A percentile compares a stretch with the other conserved stretches of the same genome.
Conservation (phyloP, 2,797 vertebrate genomes). For the Dallia pectoralis region DNA sequence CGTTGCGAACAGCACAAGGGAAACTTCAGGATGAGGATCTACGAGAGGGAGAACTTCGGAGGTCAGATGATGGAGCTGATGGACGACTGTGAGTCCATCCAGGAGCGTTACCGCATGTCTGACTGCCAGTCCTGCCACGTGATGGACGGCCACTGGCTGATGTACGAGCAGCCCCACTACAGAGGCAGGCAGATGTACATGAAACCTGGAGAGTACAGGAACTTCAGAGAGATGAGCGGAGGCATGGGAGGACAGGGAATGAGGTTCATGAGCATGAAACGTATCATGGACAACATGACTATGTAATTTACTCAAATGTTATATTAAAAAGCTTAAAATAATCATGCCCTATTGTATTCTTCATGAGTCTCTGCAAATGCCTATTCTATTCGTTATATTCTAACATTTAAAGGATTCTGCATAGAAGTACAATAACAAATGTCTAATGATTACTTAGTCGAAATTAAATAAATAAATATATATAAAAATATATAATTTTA, state of each 20-base stretch:
- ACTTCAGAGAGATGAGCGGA: slow-evolving; percentile 25
- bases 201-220: slow-evolving; percentile 49
- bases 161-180: slow-evolving; percentile 48
- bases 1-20: slow-evolving; percentile 49
- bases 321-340: neutral
- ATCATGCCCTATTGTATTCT: neutral
- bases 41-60: slow-evolving; percentile 22
- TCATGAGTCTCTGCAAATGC: neutral
- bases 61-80: slow-evolving; percentile 26
- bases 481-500: too few species aligned
- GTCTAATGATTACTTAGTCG: too few species aligned
- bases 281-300: slow-evolving; percentile 28
- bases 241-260: neutral
- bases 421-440: too few species aligned
- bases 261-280: slow-evolving; percentile 38
- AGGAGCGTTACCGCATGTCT: slow-evolving; percentile 38
- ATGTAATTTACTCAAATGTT: neutral
- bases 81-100: slow-evolving; percentile 45
- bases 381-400: neutral
- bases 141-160: slow-evolving; percentile 50
- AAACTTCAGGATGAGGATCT: slow-evolving; percentile 22
- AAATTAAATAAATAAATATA: too few species aligned
- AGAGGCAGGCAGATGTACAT: slow-evolving; percentile 46
- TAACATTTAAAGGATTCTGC: neutral
- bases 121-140: slow-evolving; percentile 46